Evolutionary conservation across 2,888 invertebrate genomes (phyloP).

Genomic region (Biston betularia): DNA sequence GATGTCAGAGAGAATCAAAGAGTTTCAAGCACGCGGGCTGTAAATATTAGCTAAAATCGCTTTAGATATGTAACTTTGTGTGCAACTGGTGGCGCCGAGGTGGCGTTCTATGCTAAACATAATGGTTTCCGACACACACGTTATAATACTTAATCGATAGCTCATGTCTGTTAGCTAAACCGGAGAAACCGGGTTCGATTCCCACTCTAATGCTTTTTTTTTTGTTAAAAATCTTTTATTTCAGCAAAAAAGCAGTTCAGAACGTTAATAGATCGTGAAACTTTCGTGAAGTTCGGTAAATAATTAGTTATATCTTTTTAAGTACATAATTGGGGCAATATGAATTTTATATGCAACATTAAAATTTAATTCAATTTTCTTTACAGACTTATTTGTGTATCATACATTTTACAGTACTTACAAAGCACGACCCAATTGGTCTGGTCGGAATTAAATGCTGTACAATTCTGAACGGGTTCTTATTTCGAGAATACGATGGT

Average conservation of each 20-base stretch:
- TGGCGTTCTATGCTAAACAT: neutral
- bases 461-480: too few relatives aligned
- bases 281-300: too few relatives aligned
- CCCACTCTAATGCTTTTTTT: neutral
- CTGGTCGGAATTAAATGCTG: too few relatives aligned
- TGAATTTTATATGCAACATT: too few relatives aligned
- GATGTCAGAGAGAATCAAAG: constrained; percentile 41
- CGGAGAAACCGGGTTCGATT: neutral
- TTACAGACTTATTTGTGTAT: neutral
- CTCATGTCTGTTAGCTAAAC: neutral
- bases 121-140: neutral
- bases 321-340: too few relatives aligned
- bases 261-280: too few relatives aligned
- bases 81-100: neutral
- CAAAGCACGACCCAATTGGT: too few relatives aligned
- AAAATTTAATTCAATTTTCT: neutral
- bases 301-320: too few relatives aligned
- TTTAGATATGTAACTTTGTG: neutral
- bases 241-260: too few relatives aligned
- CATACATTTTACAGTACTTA: too few relatives aligned
- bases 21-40: constrained; percentile 29
- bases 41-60: constrained; percentile 19
- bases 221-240: too few relatives aligned
- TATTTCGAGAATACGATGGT: too few relatives aligned
- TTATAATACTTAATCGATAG: neutral